A percentile compares a stretch with the other conserved stretches of the same genome.
Conservation (phyloP, 2,888 invertebrate genomes). For the Hydropsyche betteni region DNA sequence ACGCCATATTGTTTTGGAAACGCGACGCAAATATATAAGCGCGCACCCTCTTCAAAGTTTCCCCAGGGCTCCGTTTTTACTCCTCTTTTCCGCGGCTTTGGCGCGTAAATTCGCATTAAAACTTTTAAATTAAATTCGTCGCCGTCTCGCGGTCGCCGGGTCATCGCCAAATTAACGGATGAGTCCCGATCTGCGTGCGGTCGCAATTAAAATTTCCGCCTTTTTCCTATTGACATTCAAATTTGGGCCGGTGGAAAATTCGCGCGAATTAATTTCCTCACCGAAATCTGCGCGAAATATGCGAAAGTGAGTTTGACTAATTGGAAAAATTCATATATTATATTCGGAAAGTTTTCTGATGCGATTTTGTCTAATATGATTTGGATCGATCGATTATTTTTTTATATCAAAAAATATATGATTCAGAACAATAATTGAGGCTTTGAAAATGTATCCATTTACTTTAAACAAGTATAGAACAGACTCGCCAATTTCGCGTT, state of each 20-base stretch:
- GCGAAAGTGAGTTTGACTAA: not conserved
- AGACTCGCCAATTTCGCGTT: constrained; percentile 28
- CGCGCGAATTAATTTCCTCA: too few species aligned
- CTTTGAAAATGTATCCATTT: not conserved
- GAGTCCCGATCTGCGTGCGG: constrained; percentile 6
- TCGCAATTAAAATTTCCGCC: constrained; percentile 19
- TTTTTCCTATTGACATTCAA: constrained; percentile 14
- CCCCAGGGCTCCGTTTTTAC: constrained; percentile 12
- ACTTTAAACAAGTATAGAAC: not conserved
- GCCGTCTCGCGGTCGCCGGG: constrained; percentile 25
- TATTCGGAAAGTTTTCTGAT: too few species aligned
- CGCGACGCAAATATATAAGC: constrained; percentile 1
- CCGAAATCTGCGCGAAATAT: not conserved
- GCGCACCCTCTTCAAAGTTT: constrained; percentile 49
- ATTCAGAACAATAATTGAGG: too few species aligned
- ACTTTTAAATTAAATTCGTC: constrained; percentile 39
- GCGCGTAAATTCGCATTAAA: constrained; percentile 36
- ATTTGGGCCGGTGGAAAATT: not conserved
- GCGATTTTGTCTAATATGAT: too few species aligned
- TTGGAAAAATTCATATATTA: too few species aligned
- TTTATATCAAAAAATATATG: too few species aligned
- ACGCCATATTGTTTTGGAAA: constrained; percentile 51
- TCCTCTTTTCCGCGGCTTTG: too few species aligned
- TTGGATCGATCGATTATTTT: too few species aligned
- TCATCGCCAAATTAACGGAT: constrained; percentile 37